A percentile compares a stretch with the other conserved stretches of the same genome.
phyloP scores from a whole-genome alignment of 2,797 vertebrate species.

The Karalla daura region DNA sequence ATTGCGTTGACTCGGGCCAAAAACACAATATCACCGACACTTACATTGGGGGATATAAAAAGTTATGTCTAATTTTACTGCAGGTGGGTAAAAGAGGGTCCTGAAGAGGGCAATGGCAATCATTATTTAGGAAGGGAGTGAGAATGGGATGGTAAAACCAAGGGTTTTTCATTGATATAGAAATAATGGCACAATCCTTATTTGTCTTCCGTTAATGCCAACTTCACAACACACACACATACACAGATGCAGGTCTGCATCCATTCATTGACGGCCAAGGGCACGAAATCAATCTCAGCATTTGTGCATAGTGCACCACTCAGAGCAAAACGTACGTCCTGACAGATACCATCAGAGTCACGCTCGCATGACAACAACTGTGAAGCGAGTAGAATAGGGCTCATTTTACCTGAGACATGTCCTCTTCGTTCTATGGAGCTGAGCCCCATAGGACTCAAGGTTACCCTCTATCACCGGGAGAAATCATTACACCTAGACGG shows the following conservation, averaged over 20 bases:
- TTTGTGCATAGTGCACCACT: conserved; percentile 14
- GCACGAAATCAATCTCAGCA: conserved; percentile 45
- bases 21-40: no score
- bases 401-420: conserved; percentile 56
- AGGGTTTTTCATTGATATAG: conserved; percentile 26
- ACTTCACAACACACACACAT: conserved; percentile 6
- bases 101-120: no score
- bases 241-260: neutral
- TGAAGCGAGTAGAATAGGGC: conserved; percentile 24
- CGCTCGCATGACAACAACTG: conserved; percentile 46
- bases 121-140: no score
- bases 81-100: no score
- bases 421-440: conserved; percentile 15
- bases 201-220: conserved; percentile 33
- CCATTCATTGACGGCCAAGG: conserved; percentile 28
- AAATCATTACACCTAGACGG: conserved; percentile 61
- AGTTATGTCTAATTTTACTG: no score
- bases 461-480: conserved; percentile 58
- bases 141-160: neutral
- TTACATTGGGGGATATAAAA: no score
- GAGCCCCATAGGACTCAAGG: conserved; percentile 59
- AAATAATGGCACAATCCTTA: conserved; percentile 29
- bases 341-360: conserved; percentile 43
- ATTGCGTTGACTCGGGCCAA: no score
- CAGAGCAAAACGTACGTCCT: conserved; percentile 17